These are phyloP conservation scores for Osmerus eperlanus DNA, from an alignment of 2,113 vertebrate species.

Conservation along the genomic window DNA sequence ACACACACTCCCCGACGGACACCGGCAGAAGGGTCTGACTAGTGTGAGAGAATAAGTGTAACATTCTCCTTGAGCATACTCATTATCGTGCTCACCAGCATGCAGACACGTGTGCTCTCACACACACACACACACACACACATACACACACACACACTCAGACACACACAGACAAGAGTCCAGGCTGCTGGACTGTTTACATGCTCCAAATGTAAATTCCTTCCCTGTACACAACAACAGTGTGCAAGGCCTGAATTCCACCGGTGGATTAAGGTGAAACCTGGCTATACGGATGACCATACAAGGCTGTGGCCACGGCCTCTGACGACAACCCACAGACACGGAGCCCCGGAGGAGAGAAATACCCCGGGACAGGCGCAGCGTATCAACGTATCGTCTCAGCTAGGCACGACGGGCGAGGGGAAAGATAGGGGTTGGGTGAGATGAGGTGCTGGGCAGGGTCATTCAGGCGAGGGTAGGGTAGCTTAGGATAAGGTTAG, in stretches of 20 bases:
- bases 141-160: constrained; percentile 4
- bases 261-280: constrained; percentile 57
- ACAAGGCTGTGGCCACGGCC: constrained; percentile 46
- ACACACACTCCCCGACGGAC: neutral
- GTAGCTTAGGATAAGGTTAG: too few species aligned
- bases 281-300: constrained; percentile 51
- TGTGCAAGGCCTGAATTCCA: constrained; percentile 48
- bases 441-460: neutral
- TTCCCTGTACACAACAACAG: constrained; percentile 27
- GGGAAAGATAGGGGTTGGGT: too few species aligned
- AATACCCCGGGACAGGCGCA: neutral
- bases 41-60: too few species aligned
- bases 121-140: constrained; percentile 17
- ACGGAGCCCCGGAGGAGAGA: constrained; percentile 7
- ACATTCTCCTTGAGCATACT: neutral
- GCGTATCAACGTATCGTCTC: too few species aligned
- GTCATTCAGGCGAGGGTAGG: too few species aligned
- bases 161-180: neutral
- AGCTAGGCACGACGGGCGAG: too few species aligned
- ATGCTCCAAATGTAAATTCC: constrained; percentile 22
- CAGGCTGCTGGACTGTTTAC: constrained; percentile 17
- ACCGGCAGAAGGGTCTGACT: too few species aligned
- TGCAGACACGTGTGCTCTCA: neutral
- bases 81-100: constrained; percentile 27
- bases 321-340: constrained; percentile 27